Evolutionary conservation across 1,140 invertebrate genomes (phyloP).

Genomic region (Gonioctena quinquepunctata): DNA sequence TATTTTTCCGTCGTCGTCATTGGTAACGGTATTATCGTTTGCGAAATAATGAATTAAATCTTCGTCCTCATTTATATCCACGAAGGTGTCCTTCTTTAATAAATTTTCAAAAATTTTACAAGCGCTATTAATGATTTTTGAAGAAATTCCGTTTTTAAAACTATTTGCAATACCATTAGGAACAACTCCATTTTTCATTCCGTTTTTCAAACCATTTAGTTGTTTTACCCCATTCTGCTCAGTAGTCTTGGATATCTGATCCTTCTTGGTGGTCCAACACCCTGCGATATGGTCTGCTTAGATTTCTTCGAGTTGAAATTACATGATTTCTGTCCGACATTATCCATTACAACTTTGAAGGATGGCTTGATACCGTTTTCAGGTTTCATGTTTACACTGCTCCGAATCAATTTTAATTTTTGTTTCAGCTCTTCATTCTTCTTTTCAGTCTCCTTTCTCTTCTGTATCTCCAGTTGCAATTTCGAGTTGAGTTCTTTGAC

Average conservation of each 20-base stretch:
- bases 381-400: neutral
- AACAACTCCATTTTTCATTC: conserved; percentile 16
- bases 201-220: conserved; percentile 10
- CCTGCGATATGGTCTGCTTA: neutral
- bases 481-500: conserved; percentile 35
- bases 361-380: neutral
- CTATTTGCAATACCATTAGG: conserved; percentile 12
- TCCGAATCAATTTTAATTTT: conserved; percentile 36
- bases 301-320: neutral
- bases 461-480: conserved; percentile 41
- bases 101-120: conserved; percentile 42
- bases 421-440: conserved; percentile 40
- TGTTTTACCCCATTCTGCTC: conserved; percentile 22
- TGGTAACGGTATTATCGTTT: neutral
- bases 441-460: conserved; percentile 40
- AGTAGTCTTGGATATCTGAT: conserved; percentile 3
- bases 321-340: neutral
- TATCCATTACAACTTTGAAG: conserved; percentile 1
- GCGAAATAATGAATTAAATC: conserved; percentile 33
- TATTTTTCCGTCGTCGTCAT: neutral
- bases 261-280: neutral
- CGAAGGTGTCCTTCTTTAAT: conserved; percentile 25
- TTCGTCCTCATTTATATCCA: conserved; percentile 23
- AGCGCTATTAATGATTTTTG: conserved; percentile 12
- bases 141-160: conserved; percentile 18